A percentile compares a stretch with the other conserved stretches of the same genome.
Evolutionary conservation across 2,113 vertebrate genomes (phyloP).

Genomic region (Zeus faber): DNA sequence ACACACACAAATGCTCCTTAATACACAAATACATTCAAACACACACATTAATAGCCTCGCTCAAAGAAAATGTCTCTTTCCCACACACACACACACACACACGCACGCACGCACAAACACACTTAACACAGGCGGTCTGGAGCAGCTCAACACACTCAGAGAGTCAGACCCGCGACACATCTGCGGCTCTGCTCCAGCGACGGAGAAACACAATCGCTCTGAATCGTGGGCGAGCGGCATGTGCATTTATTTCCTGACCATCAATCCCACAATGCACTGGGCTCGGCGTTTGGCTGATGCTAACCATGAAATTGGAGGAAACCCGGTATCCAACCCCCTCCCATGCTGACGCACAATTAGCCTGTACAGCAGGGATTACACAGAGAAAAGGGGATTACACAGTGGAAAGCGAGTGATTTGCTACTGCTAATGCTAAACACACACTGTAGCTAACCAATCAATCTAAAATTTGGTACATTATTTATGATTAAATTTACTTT

Average conservation of each 20-base stretch:
- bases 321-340: slow-evolving; percentile 44
- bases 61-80: neutral
- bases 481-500: no score
- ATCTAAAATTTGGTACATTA: no score
- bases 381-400: no score
- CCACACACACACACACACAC: slow-evolving; percentile 5
- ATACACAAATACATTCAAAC: slow-evolving; percentile 14
- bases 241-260: slow-evolving; percentile 71
- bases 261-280: slow-evolving; percentile 66
- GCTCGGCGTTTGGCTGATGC: slow-evolving; percentile 51
- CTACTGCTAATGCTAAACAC: slow-evolving; percentile 43
- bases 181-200: slow-evolving; percentile 42
- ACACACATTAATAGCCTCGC: slow-evolving; percentile 27
- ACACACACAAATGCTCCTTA: neutral
- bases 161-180: slow-evolving; percentile 40
- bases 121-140: slow-evolving; percentile 36
- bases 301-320: slow-evolving; percentile 60
- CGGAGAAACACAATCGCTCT: slow-evolving; percentile 60
- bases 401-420: slow-evolving; percentile 54
- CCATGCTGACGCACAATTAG: slow-evolving; percentile 47
- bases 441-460: no score
- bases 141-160: slow-evolving; percentile 38
- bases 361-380: slow-evolving; percentile 44
- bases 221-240: slow-evolving; percentile 60
- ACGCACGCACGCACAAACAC: slow-evolving; percentile 15